Evolutionary conservation across 2,888 invertebrate species (phyloP).

Genomic region (Phortica magna): DNA sequence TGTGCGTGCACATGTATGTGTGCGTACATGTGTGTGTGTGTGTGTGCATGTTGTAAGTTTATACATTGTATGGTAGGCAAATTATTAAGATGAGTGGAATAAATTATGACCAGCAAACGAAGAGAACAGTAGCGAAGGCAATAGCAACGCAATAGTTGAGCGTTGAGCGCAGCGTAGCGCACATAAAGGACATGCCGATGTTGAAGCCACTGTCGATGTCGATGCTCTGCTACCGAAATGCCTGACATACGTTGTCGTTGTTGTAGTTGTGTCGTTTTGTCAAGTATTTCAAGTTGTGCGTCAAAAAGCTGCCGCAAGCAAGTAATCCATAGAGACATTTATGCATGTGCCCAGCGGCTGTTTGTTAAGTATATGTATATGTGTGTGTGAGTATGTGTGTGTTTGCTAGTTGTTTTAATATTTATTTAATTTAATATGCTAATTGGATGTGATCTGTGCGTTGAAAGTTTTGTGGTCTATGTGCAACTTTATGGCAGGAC

Average conservation of each 20-base stretch:
- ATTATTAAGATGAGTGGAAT: conserved; percentile 74
- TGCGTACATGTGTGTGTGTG: conserved; percentile 44
- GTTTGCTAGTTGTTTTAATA: conserved; percentile 72
- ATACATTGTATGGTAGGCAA: conserved; percentile 58
- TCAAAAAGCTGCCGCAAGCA: conserved; percentile 50
- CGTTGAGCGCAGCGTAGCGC: background rate
- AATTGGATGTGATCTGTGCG: conserved; percentile 70
- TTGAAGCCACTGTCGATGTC: background rate
- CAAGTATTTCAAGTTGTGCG: conserved; percentile 15
- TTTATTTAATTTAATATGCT: conserved; percentile 76
- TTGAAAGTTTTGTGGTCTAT: conserved; percentile 33
- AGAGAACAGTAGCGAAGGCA: conserved; percentile 8
- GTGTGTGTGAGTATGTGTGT: conserved; percentile 43
- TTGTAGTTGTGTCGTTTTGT: background rate
- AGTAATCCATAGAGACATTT: conserved; percentile 64
- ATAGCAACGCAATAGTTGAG: conserved; percentile 39
- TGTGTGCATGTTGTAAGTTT: conserved; percentile 48
- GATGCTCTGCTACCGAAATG: background rate
- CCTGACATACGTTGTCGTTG: background rate
- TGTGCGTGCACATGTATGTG: conserved; percentile 38
- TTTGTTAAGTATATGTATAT: conserved; percentile 53
- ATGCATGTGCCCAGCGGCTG: conserved; percentile 42
- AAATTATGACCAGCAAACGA: conserved; percentile 63
- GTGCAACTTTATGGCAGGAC: conserved; percentile 43
- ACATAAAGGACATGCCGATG: conserved; percentile 25